These are phyloP conservation scores for Temnothorax curvispinosus DNA, from an alignment of 1,140 invertebrate genomes.

Conservation along the genomic window DNA sequence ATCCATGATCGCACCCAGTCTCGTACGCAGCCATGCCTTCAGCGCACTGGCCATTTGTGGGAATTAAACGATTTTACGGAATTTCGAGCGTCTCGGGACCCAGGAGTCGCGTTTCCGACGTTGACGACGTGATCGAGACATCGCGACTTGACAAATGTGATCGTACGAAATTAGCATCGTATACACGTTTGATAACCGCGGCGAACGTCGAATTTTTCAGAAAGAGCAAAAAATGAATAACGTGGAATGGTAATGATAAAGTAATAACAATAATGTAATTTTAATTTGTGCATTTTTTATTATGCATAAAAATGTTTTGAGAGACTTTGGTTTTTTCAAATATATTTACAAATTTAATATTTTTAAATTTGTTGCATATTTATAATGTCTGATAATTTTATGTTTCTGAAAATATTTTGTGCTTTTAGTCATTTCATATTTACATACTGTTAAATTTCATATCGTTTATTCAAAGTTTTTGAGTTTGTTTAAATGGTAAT, in stretches of 20 bases:
- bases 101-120: not conserved
- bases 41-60: slow-evolving; percentile 73
- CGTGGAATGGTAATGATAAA: not conserved
- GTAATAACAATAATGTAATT: not conserved
- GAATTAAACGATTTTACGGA: not conserved
- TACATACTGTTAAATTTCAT: not conserved
- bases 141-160: slow-evolving; percentile 22
- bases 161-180: slow-evolving; percentile 19
- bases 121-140: slow-evolving; percentile 4
- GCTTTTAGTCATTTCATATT: not conserved
- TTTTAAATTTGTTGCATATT: not conserved
- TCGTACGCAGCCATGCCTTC: slow-evolving; percentile 71
- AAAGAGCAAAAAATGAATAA: not conserved
- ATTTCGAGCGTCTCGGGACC: not conserved
- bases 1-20: slow-evolving; percentile 76
- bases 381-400: not conserved
- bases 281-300: not conserved
- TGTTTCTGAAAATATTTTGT: slow-evolving; percentile 1
- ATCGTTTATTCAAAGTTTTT: not conserved
- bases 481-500: not conserved
- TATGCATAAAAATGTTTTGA: not conserved
- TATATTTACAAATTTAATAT: not conserved
- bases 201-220: not conserved
- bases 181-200: not conserved
- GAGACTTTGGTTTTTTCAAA: not conserved